These are phyloP conservation scores for Erebia palarica DNA, from an alignment of 2,888 invertebrate species.

Conservation along the genomic window DNA sequence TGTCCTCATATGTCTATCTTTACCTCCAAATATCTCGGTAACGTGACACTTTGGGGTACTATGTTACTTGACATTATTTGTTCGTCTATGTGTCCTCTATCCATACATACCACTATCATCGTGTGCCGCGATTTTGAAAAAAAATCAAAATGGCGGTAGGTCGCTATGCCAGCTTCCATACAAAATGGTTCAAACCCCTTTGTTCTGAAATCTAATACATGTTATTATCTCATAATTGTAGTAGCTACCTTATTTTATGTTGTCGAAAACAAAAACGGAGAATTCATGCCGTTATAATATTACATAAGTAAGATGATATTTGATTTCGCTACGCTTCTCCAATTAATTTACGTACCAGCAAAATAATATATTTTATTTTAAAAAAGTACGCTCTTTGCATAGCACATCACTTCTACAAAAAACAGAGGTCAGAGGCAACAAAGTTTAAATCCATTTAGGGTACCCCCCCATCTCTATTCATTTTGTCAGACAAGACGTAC, in stretches of 20 bases:
- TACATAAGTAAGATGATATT: conserved; percentile 13
- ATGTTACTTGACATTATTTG: too few relatives aligned
- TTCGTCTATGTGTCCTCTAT: too few relatives aligned
- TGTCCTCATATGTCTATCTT: too few relatives aligned
- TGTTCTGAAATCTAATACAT: too few relatives aligned
- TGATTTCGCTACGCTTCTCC: background rate
- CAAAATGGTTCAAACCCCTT: too few relatives aligned
- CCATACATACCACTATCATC: too few relatives aligned
- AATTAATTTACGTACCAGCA: background rate
- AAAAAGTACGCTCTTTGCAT: conserved; percentile 7
- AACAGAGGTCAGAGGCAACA: conserved; percentile 30
- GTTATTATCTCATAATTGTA: too few relatives aligned
- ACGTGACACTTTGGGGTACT: too few relatives aligned
- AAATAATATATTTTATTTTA: background rate
- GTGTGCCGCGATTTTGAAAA: too few relatives aligned
- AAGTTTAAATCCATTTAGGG: conserved; percentile 33
- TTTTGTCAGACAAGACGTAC: conserved; percentile 37
- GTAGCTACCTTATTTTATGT: background rate
- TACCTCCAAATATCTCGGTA: too few relatives aligned
- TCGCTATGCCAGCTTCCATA: too few relatives aligned
- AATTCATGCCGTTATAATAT: background rate
- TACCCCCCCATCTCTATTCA: conserved; percentile 24
- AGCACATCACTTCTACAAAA: conserved; percentile 17
- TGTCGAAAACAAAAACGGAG: background rate
- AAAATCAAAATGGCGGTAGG: too few relatives aligned